phyloP scores from a whole-genome alignment of 2,797 vertebrate genomes.

The Rhadinocentrus ornatus region DNA sequence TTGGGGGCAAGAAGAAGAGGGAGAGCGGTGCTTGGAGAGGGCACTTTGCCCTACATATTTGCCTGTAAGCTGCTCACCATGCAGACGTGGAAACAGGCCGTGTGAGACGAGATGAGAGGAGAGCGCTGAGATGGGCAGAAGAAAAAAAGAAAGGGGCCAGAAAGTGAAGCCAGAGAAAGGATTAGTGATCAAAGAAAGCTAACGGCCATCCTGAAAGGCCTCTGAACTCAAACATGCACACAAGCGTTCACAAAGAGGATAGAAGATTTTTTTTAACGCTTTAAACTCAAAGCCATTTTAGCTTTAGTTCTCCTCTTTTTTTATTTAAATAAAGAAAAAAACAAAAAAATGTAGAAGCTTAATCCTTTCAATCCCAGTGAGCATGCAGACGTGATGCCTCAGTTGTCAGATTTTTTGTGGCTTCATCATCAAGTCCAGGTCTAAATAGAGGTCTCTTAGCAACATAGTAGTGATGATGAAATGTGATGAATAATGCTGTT shows the following conservation, averaged over 20 bases:
- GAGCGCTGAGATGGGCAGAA: slow-evolving; percentile 57
- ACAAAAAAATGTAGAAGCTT: too few relatives aligned
- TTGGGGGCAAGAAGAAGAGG: not conserved
- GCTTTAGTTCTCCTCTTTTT: not conserved
- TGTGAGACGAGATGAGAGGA: slow-evolving; percentile 58
- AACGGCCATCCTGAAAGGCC: slow-evolving; percentile 59
- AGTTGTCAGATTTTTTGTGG: too few relatives aligned
- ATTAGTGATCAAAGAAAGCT: slow-evolving; percentile 76
- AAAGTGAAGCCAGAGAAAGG: slow-evolving; percentile 75
- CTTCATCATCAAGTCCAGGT: too few relatives aligned
- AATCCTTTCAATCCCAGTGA: too few relatives aligned
- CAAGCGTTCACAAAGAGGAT: slow-evolving; percentile 19
- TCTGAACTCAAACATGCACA: slow-evolving; percentile 14
- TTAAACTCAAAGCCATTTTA: not conserved
- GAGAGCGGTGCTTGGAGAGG: slow-evolving; percentile 38
- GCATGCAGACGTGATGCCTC: too few relatives aligned
- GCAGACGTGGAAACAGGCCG: slow-evolving; percentile 56
- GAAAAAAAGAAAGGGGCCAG: slow-evolving; percentile 60
- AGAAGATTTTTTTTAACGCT: not conserved
- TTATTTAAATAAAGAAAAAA: too few relatives aligned
- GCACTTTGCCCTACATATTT: slow-evolving; percentile 63
- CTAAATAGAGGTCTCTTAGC: too few relatives aligned
- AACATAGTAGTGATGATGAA: too few relatives aligned
- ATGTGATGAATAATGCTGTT: too few relatives aligned
- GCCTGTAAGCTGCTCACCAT: slow-evolving; percentile 67